Percentiles rank a stretch among this genome's conserved stretches.
phyloP scores from a whole-genome alignment of 64 coral and sea anemone genomes.

The Montipora sp. region DNA sequence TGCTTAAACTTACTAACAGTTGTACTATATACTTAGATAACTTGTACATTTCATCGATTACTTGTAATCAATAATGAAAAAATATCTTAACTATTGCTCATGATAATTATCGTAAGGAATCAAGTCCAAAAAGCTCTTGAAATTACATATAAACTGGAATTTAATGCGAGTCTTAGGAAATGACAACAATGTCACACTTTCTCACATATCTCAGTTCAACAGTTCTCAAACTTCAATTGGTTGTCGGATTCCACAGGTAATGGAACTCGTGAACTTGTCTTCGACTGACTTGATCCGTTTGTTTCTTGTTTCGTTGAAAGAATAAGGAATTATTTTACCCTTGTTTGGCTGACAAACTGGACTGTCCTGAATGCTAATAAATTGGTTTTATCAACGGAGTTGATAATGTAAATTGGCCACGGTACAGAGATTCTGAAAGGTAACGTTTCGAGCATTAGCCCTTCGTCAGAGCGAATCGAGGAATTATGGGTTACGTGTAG shows the following conservation, averaged over 20 bases:
- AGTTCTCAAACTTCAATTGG: not conserved
- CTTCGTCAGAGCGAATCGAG: no score
- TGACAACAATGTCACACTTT: no score
- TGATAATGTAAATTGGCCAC: no score
- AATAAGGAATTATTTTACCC: conserved; percentile 7
- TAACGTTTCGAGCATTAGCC: no score
- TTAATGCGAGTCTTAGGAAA: not conserved
- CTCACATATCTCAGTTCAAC: no score
- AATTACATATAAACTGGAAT: not conserved
- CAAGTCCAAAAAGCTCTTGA: not conserved
- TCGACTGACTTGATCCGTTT: not conserved
- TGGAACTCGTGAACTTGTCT: not conserved
- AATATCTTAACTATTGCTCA: not conserved
- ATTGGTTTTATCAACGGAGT: no score
- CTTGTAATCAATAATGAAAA: not conserved
- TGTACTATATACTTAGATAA: not conserved
- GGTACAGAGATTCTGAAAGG: no score
- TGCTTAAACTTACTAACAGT: not conserved
- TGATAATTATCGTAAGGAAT: not conserved
- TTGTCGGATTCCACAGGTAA: not conserved
- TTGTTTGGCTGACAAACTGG: not conserved
- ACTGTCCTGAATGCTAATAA: not conserved
- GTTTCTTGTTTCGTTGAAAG: not conserved
- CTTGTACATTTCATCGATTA: no score
- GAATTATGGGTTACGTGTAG: no score